phyloP scores from a whole-genome alignment of 2,797 vertebrate species.

The Callimico goeldii region DNA sequence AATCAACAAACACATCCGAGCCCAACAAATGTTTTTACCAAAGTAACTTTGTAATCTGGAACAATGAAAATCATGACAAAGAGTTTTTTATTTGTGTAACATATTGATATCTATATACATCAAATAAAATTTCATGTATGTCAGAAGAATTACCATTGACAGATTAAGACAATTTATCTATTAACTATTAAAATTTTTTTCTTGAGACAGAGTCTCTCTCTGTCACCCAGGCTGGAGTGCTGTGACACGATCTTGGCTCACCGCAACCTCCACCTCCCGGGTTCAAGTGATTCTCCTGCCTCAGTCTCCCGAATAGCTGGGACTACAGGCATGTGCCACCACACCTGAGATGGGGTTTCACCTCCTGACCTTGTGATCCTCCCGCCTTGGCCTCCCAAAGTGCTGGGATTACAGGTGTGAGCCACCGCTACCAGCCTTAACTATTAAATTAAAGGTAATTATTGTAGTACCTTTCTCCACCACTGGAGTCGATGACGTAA shows the following conservation, averaged over 20 bases:
- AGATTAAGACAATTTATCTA: neutral
- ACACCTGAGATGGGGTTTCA: too few relatives aligned
- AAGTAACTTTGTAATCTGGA: neutral
- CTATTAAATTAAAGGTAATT: neutral
- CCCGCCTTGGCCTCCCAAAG: too few relatives aligned
- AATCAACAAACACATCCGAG: neutral
- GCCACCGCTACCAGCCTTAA: neutral
- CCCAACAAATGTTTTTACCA: neutral
- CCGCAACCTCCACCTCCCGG: too few relatives aligned
- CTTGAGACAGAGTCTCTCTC: too few relatives aligned
- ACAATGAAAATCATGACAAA: neutral
- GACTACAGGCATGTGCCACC: too few relatives aligned
- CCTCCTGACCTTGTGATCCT: too few relatives aligned
- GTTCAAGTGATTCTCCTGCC: too few relatives aligned
- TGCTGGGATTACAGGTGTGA: too few relatives aligned
- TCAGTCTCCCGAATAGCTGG: too few relatives aligned
- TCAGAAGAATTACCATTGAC: neutral
- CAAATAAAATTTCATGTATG: neutral
- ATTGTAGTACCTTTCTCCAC: constrained; percentile 94
- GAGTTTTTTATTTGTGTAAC: neutral
- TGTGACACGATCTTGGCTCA: too few relatives aligned
- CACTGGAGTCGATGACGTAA: constrained; percentile 93
- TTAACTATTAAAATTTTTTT: neutral
- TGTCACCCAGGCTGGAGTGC: too few relatives aligned
- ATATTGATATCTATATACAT: neutral